Base-by-base conservation (phyloP, 2,113 vertebrate genomes). In the Cephalopholis sonnerati region DNA sequence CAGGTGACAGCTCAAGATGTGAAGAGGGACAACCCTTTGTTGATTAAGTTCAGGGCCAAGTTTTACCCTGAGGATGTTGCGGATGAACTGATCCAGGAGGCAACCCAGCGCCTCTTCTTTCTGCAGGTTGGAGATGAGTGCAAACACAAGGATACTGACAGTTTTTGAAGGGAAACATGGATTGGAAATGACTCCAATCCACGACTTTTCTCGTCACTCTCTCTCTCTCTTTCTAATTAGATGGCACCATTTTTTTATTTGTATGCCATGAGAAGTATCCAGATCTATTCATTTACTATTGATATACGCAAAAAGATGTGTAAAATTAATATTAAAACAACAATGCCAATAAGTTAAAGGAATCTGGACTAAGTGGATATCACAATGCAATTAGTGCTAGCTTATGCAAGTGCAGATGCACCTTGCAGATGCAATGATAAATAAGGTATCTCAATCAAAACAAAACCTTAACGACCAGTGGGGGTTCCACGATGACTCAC, bases 61-160 rank as follows among this genome's bases (percentile, higher is more conserved):
- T 99, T 99, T 93, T 99, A 97, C 93, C 98, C 98, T 0, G 98
- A 99, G 85, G 98, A 99, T 66, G 97, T 99, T 44, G 93, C 97
- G 0, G 98, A 99, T 68, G 98, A 99, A 89, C 91, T 99, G 91
- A 99, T 99, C 85, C 98, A 99, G 89, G 98, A 99, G 68, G 96
- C 98, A 85, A 99, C 98, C 0, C 98, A 99, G 83, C 96, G 97
- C 36, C 96, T 99, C 1, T 99, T 99, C 94, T 99, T 99, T 79
- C 96, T 99, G 13, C 95, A 96, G 93, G 98, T 99, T 82, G 50
- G 87, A 67, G 64, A 91, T 77, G 25, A 68, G 44, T 20, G 1
- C 67, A 68, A n/a, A 16, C 7, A 39, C 64, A n/a, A 29, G 16
- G 20, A 55, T 5, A 29, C 0, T 67, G 20, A 44, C 8, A 44